Percentiles rank a stretch among this genome's conserved stretches.
Evolutionary conservation across 2,797 vertebrate species (phyloP).

Genomic region (Kryptopterus vitreolus): DNA sequence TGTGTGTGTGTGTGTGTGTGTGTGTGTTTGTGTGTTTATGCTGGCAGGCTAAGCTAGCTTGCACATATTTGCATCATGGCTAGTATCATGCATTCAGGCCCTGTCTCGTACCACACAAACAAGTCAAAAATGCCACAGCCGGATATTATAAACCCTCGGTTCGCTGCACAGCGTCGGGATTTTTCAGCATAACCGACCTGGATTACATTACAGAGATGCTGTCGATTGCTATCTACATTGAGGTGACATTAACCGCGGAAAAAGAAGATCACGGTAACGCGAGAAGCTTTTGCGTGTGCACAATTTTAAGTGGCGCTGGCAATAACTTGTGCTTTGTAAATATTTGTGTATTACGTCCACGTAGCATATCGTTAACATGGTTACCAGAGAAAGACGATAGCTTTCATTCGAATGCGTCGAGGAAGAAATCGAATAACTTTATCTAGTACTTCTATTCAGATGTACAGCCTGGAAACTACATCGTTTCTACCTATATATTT

Average conservation of each 20-base stretch:
- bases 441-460: not conserved
- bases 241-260: not conserved
- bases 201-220: conserved; percentile 15
- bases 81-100: conserved; percentile 6
- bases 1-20: too few relatives aligned
- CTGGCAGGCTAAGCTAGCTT: not conserved
- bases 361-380: not conserved
- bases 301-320: not conserved
- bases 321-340: not conserved
- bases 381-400: not conserved
- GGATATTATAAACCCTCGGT: not conserved
- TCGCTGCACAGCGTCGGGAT: not conserved
- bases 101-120: conserved; percentile 11
- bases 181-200: not conserved
- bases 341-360: not conserved
- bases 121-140: not conserved
- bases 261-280: not conserved
- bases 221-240: not conserved
- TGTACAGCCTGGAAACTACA: not conserved
- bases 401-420: not conserved
- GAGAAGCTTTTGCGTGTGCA: not conserved
- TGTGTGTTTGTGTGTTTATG: not conserved
- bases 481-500: too few relatives aligned
- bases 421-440: not conserved
- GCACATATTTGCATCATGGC: conserved; percentile 29